phyloP scores from a whole-genome alignment of 1,140 invertebrate species.

The Scylla paramamosain region DNA sequence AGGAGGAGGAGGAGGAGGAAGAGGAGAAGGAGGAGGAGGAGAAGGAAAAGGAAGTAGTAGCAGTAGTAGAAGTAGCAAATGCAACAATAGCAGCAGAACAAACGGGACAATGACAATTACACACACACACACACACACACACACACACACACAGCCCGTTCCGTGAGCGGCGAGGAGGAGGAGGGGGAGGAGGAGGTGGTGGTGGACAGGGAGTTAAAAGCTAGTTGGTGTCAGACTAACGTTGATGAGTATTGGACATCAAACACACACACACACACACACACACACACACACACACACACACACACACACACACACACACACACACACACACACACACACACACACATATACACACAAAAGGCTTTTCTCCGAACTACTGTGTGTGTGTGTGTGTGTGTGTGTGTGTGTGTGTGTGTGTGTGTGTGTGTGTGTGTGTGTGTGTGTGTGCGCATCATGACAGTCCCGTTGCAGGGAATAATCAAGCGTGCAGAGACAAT shows the following conservation, averaged over 20 bases:
- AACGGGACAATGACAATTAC: too few relatives aligned
- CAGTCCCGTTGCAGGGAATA: neutral
- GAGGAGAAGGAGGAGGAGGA: neutral
- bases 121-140: too few relatives aligned
- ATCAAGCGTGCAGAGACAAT: neutral
- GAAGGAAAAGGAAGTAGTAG: neutral
- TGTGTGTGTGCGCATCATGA: neutral
- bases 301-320: too few relatives aligned
- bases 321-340: neutral
- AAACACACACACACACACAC: neutral
- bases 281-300: too few relatives aligned
- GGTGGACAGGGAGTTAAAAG: neutral
- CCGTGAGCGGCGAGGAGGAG: too few relatives aligned
- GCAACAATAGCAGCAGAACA: too few relatives aligned
- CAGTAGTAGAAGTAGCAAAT: neutral
- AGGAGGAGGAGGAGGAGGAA: neutral
- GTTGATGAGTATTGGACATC: neutral
- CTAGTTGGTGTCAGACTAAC: neutral
- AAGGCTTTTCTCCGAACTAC: neutral
- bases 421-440: neutral
- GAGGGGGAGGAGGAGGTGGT: neutral
- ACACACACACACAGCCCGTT: too few relatives aligned
- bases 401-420: constrained; percentile 3
- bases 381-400: neutral
- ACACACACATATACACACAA: neutral